Percentiles rank a stretch among this genome's conserved stretches.
Evolutionary conservation across 37 sponge, comb jelly and placozoan genomes (phyloP).

Genomic region (Agelas oroides): DNA sequence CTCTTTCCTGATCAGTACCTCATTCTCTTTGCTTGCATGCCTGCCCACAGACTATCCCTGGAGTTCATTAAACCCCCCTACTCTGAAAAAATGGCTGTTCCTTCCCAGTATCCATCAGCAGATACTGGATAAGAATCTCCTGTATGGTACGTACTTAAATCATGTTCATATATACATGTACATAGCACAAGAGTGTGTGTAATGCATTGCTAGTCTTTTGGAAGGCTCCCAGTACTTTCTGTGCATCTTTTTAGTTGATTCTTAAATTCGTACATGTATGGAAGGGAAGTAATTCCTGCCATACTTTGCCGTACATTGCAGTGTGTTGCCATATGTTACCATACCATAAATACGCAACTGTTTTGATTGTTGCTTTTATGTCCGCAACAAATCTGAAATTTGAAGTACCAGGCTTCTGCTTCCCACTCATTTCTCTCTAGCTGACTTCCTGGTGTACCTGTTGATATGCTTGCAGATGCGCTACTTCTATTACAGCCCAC

Average conservation of each 20-base stretch:
- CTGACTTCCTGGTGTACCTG: conserved; percentile 64
- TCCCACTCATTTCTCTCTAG: conserved; percentile 8
- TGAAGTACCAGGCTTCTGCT: neutral
- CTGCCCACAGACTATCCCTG: conserved; percentile 75
- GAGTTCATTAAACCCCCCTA: conserved; percentile 1
- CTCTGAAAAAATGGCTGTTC: conserved; percentile 72
- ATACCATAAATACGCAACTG: too few species aligned
- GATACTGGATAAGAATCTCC: conserved; percentile 61
- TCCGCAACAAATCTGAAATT: neutral
- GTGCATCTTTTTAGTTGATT: too few species aligned
- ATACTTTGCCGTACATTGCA: too few species aligned
- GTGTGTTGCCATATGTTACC: too few species aligned
- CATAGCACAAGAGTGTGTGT: too few species aligned
- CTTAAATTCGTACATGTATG: too few species aligned
- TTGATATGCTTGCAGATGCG: conserved; percentile 51
- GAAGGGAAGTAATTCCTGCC: too few species aligned
- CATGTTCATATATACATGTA: neutral
- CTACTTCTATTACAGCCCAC: conserved; percentile 36
- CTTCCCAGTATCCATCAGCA: conserved; percentile 37
- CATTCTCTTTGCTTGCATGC: too few species aligned
- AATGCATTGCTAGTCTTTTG: neutral
- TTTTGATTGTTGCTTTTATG: neutral
- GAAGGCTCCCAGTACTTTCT: too few species aligned
- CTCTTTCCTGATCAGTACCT: too few species aligned
- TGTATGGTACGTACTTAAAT: conserved; percentile 58